Conservation (phyloP, 30 jellyfish, hydroid and myxozoan species). For the Clytia hemisphaerica region DNA sequence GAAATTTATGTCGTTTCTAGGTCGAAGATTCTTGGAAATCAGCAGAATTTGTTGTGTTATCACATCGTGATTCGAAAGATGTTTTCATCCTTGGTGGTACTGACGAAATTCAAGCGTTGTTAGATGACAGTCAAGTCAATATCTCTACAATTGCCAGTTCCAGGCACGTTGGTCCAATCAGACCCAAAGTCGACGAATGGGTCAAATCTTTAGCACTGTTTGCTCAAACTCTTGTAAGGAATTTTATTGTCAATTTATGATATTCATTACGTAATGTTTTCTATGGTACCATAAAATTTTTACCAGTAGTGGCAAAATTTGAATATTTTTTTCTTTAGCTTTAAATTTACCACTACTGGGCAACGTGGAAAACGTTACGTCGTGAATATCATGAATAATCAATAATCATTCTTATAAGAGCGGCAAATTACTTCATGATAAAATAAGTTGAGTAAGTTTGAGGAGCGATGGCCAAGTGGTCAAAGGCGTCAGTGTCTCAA, state of each 20-base stretch:
- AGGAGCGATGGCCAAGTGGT: too few species aligned
- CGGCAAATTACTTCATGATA: too few species aligned
- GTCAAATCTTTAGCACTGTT: conserved; percentile 78
- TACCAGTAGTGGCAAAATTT: neutral
- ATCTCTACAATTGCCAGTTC: conserved; percentile 97
- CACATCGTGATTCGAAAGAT: conserved; percentile 94
- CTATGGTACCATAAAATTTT: neutral
- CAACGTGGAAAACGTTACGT: too few species aligned
- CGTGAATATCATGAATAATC: too few species aligned
- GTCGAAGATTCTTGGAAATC: conserved; percentile 99
- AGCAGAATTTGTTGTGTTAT: conserved; percentile 82
- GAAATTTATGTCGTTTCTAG: conserved; percentile 17
- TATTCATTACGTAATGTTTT: too few species aligned
- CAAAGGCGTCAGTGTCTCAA: too few species aligned
- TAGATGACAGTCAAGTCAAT: conserved; percentile 95
- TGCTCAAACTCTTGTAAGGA: conserved; percentile 83
- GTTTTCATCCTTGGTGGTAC: conserved; percentile 94
- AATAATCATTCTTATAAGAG: too few species aligned
- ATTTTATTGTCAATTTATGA: neutral
- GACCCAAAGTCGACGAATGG: conserved; percentile 97
- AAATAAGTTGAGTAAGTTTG: neutral
- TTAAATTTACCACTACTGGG: neutral
- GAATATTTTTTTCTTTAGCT: neutral
- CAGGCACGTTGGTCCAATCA: conserved; percentile 97
- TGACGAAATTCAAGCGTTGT: conserved; percentile 89